These are phyloP conservation scores for Andrena flavipes DNA, from an alignment of 2,888 invertebrate genomes.

Conservation along the genomic window DNA sequence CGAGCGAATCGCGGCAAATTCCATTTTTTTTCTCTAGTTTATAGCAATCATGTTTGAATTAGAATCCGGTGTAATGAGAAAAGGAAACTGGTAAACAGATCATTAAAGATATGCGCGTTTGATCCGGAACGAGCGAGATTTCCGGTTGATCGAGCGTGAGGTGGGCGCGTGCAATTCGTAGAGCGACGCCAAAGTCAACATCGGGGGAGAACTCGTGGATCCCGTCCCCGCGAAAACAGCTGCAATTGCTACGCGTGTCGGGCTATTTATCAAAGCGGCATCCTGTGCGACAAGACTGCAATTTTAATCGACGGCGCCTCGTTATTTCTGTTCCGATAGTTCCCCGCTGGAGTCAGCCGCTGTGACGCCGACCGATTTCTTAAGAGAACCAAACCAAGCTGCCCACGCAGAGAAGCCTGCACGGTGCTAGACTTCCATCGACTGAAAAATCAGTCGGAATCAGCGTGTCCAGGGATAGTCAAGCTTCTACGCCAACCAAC, in stretches of 20 bases:
- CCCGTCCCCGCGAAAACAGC: background rate
- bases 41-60: background rate
- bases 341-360: background rate
- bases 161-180: background rate
- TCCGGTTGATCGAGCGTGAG: background rate
- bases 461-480: background rate
- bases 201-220: constrained; percentile 11
- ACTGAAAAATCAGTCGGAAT: background rate
- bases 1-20: background rate
- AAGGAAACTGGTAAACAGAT: background rate
- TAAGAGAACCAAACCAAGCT: constrained; percentile 8
- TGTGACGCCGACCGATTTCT: constrained; percentile 13
- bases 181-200: background rate
- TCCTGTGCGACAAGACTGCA: constrained; percentile 5
- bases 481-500: background rate
- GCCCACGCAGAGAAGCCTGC: background rate
- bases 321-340: constrained; percentile 44
- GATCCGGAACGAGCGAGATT: background rate
- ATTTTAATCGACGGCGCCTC: constrained; percentile 32
- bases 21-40: background rate
- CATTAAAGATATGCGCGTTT: background rate
- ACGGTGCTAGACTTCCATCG: background rate
- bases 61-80: background rate
- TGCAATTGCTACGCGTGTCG: background rate
- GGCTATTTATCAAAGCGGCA: background rate